These are phyloP conservation scores for Scaptomyza caliginosa DNA, from an alignment of 2,888 invertebrate species.

Conservation along the genomic window DNA sequence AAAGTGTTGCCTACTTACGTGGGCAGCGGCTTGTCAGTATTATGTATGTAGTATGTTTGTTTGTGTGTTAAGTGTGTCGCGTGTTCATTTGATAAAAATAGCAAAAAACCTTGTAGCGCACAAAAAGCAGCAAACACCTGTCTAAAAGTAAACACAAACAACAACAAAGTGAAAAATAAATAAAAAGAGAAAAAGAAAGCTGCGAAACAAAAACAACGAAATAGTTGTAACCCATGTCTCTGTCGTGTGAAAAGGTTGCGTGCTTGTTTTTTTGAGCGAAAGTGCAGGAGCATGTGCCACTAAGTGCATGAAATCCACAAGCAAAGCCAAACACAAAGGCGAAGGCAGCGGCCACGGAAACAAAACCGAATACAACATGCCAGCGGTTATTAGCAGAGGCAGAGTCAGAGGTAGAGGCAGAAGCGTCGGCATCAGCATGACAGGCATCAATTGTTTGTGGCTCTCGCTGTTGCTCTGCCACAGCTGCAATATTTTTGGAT, in stretches of 20 bases:
- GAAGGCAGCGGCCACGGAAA: slow-evolving; percentile 25
- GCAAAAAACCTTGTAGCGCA: slow-evolving; percentile 31
- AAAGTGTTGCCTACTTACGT: slow-evolving; percentile 47
- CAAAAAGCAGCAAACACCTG: slow-evolving; percentile 39
- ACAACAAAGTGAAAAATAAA: slow-evolving; percentile 26
- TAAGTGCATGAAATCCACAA: slow-evolving; percentile 66
- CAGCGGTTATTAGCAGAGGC: slow-evolving; percentile 29
- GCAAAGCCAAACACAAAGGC: slow-evolving; percentile 22
- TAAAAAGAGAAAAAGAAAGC: slow-evolving; percentile 7
- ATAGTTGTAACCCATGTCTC: slow-evolving; percentile 27
- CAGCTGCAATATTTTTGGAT: slow-evolving; percentile 66
- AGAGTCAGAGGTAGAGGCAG: slow-evolving; percentile 14
- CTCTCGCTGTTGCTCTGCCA: slow-evolving; percentile 57
- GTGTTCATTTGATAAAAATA: slow-evolving; percentile 43
- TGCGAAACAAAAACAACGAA: slow-evolving; percentile 17
- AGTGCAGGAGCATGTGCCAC: slow-evolving; percentile 54
- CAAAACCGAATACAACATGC: slow-evolving; percentile 23
- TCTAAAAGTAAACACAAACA: slow-evolving; percentile 40
- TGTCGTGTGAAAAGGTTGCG: slow-evolving; percentile 41
- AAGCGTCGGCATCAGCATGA: slow-evolving; percentile 54
- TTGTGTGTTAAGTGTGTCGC: slow-evolving; percentile 7
- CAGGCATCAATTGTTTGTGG: slow-evolving; percentile 63
- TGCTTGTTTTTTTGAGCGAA: slow-evolving; percentile 37
- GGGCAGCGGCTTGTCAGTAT: not conserved
- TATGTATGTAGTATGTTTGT: not conserved